Evolutionary conservation across 2,797 vertebrate species (phyloP).

Genomic region (Sebastes matsubarae): DNA sequence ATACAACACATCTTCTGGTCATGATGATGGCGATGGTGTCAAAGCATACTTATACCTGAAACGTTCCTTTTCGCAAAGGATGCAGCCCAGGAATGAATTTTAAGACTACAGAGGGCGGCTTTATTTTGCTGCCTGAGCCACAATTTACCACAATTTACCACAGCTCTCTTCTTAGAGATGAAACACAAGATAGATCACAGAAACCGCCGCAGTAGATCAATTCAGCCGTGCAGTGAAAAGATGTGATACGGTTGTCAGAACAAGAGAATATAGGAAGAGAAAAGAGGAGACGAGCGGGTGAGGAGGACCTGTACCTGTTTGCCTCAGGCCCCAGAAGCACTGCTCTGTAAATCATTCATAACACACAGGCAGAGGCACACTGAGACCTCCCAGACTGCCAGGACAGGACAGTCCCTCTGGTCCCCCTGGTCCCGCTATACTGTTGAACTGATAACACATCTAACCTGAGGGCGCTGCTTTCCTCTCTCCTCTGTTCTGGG

Average conservation of each 20-base stretch:
- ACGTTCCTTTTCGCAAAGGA: background rate
- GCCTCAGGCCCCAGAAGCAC: background rate
- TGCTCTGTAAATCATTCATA: conserved; percentile 16
- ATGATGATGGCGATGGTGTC: background rate
- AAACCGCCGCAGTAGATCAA: background rate
- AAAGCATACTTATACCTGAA: background rate
- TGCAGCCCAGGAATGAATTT: background rate
- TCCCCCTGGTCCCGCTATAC: background rate
- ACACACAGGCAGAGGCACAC: background rate
- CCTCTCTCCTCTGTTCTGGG: conserved; percentile 3
- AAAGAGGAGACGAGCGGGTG: background rate
- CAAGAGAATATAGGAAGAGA: background rate
- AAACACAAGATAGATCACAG: background rate
- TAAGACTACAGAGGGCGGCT: background rate
- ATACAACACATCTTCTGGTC: background rate
- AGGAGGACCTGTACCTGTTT: background rate
- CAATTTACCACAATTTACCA: background rate
- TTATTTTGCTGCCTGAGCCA: background rate
- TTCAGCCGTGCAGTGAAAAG: background rate
- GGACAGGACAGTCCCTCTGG: background rate
- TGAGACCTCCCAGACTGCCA: conserved; percentile 5
- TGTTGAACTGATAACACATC: conserved; percentile 35
- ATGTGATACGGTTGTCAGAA: background rate
- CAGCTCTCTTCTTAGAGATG: background rate
- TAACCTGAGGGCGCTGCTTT: conserved; percentile 19